These are phyloP conservation scores for Mirounga angustirostris DNA, from an alignment of 2,113 vertebrate species.

Conservation along the genomic window DNA sequence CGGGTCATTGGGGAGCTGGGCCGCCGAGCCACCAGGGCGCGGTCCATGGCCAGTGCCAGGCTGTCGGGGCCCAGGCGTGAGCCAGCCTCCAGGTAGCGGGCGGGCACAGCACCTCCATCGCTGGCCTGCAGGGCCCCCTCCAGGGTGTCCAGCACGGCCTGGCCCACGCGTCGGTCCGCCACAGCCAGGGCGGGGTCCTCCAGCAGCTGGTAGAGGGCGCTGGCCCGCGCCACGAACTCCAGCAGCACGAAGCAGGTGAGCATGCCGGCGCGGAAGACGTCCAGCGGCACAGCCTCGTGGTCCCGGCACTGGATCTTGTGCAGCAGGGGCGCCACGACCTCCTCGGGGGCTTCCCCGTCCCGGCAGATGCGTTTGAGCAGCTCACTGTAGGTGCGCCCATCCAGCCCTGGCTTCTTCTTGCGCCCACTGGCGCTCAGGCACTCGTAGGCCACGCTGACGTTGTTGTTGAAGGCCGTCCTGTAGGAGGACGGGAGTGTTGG, in stretches of 20 bases:
- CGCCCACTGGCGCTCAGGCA: slow-evolving; percentile 87
- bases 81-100: slow-evolving; percentile 93
- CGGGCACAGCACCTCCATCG: slow-evolving; percentile 66
- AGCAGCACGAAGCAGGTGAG: slow-evolving; percentile 94
- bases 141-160: slow-evolving; percentile 92
- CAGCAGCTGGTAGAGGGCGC: slow-evolving; percentile 91
- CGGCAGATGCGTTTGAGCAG: slow-evolving; percentile 92
- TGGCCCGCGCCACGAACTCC: slow-evolving; percentile 93
- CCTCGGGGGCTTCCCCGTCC: slow-evolving; percentile 89
- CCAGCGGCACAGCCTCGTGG: slow-evolving; percentile 94
- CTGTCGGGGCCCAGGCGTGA: slow-evolving; percentile 93
- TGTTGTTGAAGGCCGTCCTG: slow-evolving; percentile 92
- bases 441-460: slow-evolving; percentile 91
- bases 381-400: slow-evolving; percentile 93
- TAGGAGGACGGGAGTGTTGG: neutral
- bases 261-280: slow-evolving; percentile 94
- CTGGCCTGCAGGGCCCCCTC: slow-evolving; percentile 91
- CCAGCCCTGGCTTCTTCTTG: slow-evolving; percentile 88
- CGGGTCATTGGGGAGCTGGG: slow-evolving; percentile 90
- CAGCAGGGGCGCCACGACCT: slow-evolving; percentile 89
- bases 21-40: slow-evolving; percentile 82
- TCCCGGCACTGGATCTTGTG: slow-evolving; percentile 93
- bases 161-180: slow-evolving; percentile 88
- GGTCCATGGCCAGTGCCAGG: slow-evolving; percentile 92
- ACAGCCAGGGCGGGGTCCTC: slow-evolving; percentile 76